These are phyloP conservation scores for Synergus japonicus DNA, from an alignment of 2,888 invertebrate species.

Conservation along the genomic window DNA sequence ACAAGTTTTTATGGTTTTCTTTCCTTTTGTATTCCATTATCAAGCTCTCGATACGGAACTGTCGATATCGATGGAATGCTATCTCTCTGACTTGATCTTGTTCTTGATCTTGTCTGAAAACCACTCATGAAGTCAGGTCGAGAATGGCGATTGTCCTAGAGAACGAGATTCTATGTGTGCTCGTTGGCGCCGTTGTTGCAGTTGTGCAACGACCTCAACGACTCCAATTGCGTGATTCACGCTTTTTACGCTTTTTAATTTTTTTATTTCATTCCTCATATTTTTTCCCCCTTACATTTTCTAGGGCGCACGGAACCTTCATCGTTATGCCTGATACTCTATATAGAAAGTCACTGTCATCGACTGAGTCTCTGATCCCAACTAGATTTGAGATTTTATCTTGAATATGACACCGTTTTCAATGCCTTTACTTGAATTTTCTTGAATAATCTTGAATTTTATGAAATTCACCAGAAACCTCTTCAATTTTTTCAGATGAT, in stretches of 20 bases:
- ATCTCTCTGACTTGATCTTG: conserved; percentile 53
- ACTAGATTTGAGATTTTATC: background rate
- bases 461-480: too few relatives aligned
- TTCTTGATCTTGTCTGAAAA: conserved; percentile 61
- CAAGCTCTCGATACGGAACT: conserved; percentile 39
- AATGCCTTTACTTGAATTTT: background rate
- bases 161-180: conserved; percentile 59
- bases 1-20: conserved; percentile 3
- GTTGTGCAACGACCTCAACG: conserved; percentile 8
- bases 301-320: background rate
- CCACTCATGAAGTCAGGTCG: conserved; percentile 39
- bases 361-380: background rate
- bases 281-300: background rate
- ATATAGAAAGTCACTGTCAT: background rate
- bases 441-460: too few relatives aligned
- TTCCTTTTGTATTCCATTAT: background rate
- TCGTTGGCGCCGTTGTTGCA: conserved; percentile 53
- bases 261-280: background rate
- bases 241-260: conserved; percentile 44
- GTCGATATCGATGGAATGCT: conserved; percentile 56
- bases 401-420: background rate
- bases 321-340: background rate
- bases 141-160: conserved; percentile 60
- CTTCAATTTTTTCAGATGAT: too few relatives aligned
- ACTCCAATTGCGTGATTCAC: conserved; percentile 17